Evolutionary conservation across 2,888 invertebrate genomes (phyloP).

Genomic region (Cephus sareptanus): DNA sequence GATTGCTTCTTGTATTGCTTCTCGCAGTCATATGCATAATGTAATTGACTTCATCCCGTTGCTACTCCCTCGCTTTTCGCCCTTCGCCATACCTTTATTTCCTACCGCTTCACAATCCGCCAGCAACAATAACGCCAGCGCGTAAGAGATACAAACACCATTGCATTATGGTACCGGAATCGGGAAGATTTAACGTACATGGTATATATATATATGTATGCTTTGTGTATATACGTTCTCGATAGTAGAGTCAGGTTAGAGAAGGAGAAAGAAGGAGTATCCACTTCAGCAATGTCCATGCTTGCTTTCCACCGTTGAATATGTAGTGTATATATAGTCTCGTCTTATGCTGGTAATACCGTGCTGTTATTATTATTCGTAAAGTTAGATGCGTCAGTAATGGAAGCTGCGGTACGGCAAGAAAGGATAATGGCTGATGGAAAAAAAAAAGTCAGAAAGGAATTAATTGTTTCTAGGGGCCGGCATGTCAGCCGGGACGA

Average conservation of each 20-base stretch:
- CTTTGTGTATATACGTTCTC: background rate
- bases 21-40: constrained; percentile 62
- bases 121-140: background rate
- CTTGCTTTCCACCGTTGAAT: background rate
- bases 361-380: background rate
- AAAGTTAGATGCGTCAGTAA: background rate
- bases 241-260: background rate
- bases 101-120: constrained; percentile 19
- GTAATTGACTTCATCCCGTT: constrained; percentile 61
- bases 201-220: background rate
- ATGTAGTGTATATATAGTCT: background rate
- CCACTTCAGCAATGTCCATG: background rate
- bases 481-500: background rate
- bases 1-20: constrained; percentile 61
- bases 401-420: background rate
- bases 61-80: constrained; percentile 41
- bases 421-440: background rate
- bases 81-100: constrained; percentile 30
- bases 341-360: background rate
- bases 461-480: background rate
- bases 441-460: background rate
- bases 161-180: background rate
- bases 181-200: background rate
- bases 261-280: background rate
- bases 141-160: background rate